phyloP scores from a whole-genome alignment of 2,113 vertebrate species.

The Lepus timidus region DNA sequence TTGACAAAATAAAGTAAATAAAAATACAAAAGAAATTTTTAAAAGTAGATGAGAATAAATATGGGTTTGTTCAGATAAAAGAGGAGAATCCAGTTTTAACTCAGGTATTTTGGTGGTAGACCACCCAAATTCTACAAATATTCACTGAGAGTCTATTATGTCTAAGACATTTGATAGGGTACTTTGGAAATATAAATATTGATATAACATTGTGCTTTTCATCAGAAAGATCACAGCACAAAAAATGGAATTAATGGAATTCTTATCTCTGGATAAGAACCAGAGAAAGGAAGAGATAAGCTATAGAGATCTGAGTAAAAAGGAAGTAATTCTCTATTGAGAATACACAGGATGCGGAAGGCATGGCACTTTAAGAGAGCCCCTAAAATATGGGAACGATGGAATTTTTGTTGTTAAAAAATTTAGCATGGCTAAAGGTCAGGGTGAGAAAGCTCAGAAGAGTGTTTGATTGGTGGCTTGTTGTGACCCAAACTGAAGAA shows the following conservation, averaged over 20 bases:
- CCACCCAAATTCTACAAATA: background rate
- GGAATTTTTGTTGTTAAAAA: background rate
- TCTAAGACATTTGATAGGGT: background rate
- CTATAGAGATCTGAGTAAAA: background rate
- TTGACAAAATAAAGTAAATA: too few relatives aligned
- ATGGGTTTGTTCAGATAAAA: background rate
- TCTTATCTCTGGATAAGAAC: background rate
- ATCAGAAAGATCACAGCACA: constrained; percentile 10
- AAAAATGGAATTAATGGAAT: background rate
- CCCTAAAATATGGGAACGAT: background rate
- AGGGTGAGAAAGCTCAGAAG: background rate
- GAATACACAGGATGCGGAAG: background rate
- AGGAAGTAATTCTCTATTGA: background rate
- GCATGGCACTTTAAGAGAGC: background rate
- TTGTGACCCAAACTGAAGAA: constrained; percentile 8
- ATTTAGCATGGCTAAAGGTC: background rate
- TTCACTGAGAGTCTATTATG: background rate
- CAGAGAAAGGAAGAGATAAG: background rate
- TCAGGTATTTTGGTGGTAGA: background rate
- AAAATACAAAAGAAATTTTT: too few relatives aligned
- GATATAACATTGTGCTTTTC: background rate
- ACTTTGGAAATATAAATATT: background rate
- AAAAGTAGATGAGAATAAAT: background rate
- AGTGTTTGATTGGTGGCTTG: background rate
- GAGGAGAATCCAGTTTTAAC: background rate